Evolutionary conservation across 2,888 invertebrate species (phyloP).

Genomic region (Acanthopleura granulata): DNA sequence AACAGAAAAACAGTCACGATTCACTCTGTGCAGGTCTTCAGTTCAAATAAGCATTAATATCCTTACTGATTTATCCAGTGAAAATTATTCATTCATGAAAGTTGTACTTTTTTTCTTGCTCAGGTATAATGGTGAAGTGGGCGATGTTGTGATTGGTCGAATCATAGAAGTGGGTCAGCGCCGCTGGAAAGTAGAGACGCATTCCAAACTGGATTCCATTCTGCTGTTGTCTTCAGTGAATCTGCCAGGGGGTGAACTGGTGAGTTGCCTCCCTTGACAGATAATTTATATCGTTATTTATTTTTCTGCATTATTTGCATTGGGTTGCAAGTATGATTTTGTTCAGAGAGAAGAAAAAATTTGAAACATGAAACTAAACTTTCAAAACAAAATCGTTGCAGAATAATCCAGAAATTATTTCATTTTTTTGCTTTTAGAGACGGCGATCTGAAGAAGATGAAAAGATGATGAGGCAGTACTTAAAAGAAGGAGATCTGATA

Average conservation of each 20-base stretch:
- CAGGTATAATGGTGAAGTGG: conserved; percentile 82
- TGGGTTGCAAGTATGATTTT: no score
- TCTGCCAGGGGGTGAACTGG: conserved; percentile 94
- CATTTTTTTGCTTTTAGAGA: conserved; percentile 73
- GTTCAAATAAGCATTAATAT: no score
- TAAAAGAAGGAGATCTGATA: conserved; percentile 81
- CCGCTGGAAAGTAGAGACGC: conserved; percentile 95
- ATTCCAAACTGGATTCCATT: conserved; percentile 87
- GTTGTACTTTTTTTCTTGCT: conserved; percentile 20
- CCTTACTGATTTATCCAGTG: no score
- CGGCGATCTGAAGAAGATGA: conserved; percentile 96
- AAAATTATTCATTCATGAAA: no score
- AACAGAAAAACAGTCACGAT: no score
- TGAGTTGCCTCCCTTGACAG: conserved; percentile 65
- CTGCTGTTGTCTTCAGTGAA: conserved; percentile 93
- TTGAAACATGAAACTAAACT: no score
- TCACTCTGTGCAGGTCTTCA: no score
- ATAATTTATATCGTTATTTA: no score
- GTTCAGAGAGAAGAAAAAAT: no score
- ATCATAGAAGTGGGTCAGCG: conserved; percentile 94
- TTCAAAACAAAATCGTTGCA: no score
- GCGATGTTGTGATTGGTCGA: conserved; percentile 96
- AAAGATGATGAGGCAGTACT: conserved; percentile 94
- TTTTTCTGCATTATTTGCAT: no score
- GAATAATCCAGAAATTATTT: not conserved